Percentiles rank a stretch among this genome's conserved stretches.
Evolutionary conservation across 2,113 vertebrate genomes (phyloP).

Genomic region (Motacilla tschutschensis): DNA sequence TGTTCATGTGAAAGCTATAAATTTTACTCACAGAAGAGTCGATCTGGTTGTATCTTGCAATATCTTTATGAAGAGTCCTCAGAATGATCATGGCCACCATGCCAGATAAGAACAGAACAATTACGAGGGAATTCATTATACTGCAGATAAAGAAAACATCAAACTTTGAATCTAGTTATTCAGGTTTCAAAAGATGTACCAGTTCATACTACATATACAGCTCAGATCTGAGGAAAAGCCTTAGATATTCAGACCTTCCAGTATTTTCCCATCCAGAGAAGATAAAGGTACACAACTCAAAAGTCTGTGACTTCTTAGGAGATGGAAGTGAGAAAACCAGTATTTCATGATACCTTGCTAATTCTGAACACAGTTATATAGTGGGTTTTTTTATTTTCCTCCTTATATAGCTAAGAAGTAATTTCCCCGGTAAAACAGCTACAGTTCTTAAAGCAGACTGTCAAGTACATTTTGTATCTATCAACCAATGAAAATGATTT

Average conservation of each 20-base stretch:
- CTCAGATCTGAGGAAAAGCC: neutral
- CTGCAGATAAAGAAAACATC: slow-evolving; percentile 60
- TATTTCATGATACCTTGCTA: neutral
- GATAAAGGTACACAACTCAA: neutral
- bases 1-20: neutral
- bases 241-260: neutral
- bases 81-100: slow-evolving; percentile 91
- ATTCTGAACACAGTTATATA: neutral
- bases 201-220: neutral
- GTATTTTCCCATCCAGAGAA: neutral
- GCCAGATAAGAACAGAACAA: slow-evolving; percentile 88
- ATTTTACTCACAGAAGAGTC: slow-evolving; percentile 73
- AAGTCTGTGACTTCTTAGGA: neutral
- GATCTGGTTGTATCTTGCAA: slow-evolving; percentile 88
- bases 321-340: neutral
- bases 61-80: slow-evolving; percentile 87
- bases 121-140: slow-evolving; percentile 91
- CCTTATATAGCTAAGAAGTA: neutral
- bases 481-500: neutral
- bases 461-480: neutral
- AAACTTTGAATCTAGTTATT: neutral
- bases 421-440: neutral
- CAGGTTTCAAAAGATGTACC: neutral
- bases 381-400: neutral
- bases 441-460: neutral